These are phyloP conservation scores for Lottia gigantea DNA, from an alignment of 2,888 invertebrate species.

Conservation along the genomic window DNA sequence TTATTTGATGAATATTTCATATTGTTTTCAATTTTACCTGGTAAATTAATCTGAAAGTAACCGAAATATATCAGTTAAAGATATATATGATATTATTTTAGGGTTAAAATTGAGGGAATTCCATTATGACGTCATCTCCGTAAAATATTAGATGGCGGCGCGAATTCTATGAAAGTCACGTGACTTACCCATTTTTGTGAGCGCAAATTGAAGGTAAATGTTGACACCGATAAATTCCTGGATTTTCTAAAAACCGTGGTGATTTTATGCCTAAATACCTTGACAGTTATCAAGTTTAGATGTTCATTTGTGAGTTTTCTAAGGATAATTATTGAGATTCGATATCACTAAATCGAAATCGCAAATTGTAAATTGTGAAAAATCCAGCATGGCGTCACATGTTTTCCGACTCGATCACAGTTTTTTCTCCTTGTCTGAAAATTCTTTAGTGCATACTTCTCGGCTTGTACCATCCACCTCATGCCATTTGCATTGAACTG, in stretches of 20 bases:
- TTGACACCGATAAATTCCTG: background rate
- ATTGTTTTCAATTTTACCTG: too few relatives aligned
- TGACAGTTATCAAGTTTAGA: too few relatives aligned
- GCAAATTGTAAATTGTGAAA: constrained; percentile 26
- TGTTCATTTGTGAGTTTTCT: too few relatives aligned
- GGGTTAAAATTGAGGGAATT: constrained; percentile 21
- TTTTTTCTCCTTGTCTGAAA: constrained; percentile 23
- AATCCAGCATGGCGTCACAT: constrained; percentile 62
- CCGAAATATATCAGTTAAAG: too few relatives aligned
- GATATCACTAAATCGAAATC: constrained; percentile 13
- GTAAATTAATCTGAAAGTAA: too few relatives aligned
- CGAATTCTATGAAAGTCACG: constrained; percentile 59
- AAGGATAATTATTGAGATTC: background rate
- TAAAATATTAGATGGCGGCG: constrained; percentile 56
- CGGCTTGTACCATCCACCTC: too few relatives aligned
- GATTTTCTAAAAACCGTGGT: too few relatives aligned
- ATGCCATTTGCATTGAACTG: too few relatives aligned
- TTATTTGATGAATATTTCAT: too few relatives aligned
- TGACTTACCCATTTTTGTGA: constrained; percentile 59
- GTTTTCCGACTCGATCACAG: constrained; percentile 27
- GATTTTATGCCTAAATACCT: too few relatives aligned
- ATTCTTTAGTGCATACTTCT: background rate
- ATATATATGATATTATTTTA: too few relatives aligned
- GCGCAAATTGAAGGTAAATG: constrained; percentile 51
- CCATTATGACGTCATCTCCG: constrained; percentile 46